A percentile compares a stretch with the other conserved stretches of the same genome.
Conservation (phyloP, 2,888 invertebrate species). For the Auanema freiburgensis region DNA sequence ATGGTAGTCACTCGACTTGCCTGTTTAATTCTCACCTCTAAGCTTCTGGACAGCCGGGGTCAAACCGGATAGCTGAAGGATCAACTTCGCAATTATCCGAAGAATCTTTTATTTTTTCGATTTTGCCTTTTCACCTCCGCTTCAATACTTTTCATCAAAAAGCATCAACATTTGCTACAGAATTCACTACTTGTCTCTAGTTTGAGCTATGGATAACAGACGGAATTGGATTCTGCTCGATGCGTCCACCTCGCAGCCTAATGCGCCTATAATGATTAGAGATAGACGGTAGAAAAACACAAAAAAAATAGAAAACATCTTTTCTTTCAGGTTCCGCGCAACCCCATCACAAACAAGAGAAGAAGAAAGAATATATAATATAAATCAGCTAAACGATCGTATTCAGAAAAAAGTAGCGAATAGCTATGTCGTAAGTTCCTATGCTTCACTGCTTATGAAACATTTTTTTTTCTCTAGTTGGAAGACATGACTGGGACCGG, state of each 20-base stretch:
- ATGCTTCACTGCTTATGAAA: background rate
- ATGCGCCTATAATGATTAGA: constrained; percentile 19
- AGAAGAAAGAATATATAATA: constrained; percentile 16
- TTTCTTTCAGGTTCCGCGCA: constrained; percentile 17
- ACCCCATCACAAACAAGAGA: constrained; percentile 16
- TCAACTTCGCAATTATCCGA: too few species aligned
- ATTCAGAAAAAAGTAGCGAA: constrained; percentile 15
- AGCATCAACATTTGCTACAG: too few species aligned
- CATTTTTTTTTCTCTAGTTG: constrained; percentile 4
- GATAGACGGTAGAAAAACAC: constrained; percentile 11
- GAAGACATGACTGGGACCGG: constrained; percentile 1
- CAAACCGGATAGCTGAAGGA: too few species aligned
- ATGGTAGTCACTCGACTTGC: too few species aligned
- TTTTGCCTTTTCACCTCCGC: too few species aligned
- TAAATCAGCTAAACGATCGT: constrained; percentile 21
- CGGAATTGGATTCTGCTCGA: constrained; percentile 23
- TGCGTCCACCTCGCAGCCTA: constrained; percentile 16
- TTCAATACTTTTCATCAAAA: too few species aligned
- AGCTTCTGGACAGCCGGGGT: too few species aligned
- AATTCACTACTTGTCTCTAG: too few species aligned
- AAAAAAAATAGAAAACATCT: too few species aligned
- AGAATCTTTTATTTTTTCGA: too few species aligned
- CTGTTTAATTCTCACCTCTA: too few species aligned
- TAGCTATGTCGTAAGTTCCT: constrained; percentile 1
- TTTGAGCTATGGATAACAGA: constrained; percentile 11